These are phyloP conservation scores for Toxonevra muliebris DNA, from an alignment of 2,888 invertebrate genomes.

Conservation along the genomic window DNA sequence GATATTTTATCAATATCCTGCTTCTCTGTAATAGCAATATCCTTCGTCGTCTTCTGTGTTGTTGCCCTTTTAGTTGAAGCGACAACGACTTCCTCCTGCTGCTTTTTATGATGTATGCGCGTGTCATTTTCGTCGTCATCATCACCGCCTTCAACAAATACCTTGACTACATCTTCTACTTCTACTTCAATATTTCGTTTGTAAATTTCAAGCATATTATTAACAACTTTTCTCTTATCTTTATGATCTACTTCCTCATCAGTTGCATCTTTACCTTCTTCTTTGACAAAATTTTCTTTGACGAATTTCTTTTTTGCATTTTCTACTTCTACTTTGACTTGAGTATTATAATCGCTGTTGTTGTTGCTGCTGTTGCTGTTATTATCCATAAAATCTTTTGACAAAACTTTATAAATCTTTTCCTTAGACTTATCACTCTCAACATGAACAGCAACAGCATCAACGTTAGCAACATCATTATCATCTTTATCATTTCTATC, in stretches of 20 bases:
- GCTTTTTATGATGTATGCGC: too few relatives aligned
- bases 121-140: neutral
- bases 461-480: neutral
- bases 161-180: neutral
- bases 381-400: slow-evolving; percentile 26
- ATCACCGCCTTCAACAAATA: neutral
- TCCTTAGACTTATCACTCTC: neutral
- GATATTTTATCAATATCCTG: slow-evolving; percentile 27
- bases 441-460: slow-evolving; percentile 2
- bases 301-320: neutral
- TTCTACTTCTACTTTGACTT: neutral
- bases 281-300: neutral
- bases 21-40: neutral
- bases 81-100: neutral
- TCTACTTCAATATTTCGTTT: neutral
- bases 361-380: neutral
- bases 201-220: neutral
- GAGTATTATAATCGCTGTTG: slow-evolving; percentile 10
- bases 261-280: neutral
- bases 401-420: slow-evolving; percentile 27
- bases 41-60: neutral
- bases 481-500: neutral
- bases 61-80: neutral
- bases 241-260: neutral
- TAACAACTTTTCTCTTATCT: neutral